A percentile compares a stretch with the other conserved stretches of the same genome.
Conservation (phyloP, 2,797 vertebrate genomes). For the Tokudaia tokunoshimensis region DNA sequence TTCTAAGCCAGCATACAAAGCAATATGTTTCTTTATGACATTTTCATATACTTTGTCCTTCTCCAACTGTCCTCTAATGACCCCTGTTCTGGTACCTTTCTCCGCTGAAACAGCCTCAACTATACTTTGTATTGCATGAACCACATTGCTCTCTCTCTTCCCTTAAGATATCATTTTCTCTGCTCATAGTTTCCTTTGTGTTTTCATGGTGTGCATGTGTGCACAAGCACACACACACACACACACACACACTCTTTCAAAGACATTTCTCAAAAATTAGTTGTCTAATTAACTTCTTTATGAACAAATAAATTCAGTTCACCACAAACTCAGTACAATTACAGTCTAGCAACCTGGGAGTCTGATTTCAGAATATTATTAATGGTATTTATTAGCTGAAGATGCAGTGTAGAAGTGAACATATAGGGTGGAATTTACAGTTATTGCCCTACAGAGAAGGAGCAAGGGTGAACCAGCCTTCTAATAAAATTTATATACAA, state of each 20-base stretch:
- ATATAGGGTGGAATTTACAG: conserved; percentile 74
- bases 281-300: conserved; percentile 73
- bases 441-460: conserved; percentile 59
- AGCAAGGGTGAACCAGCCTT: conserved; percentile 58
- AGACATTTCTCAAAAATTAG: conserved; percentile 66
- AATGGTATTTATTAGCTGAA: conserved; percentile 73
- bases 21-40: background rate
- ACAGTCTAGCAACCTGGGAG: conserved; percentile 34
- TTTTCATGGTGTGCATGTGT: background rate
- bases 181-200: background rate
- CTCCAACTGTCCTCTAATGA: too few relatives aligned
- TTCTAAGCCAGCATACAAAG: background rate
- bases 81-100: background rate
- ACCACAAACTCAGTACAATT: conserved; percentile 68
- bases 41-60: background rate
- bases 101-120: background rate
- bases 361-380: conserved; percentile 77
- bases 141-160: background rate
- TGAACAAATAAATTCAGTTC: conserved; percentile 70
- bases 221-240: background rate
- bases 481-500: conserved; percentile 72
- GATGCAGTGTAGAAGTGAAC: conserved; percentile 65
- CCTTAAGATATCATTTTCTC: background rate
- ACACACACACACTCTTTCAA: conserved; percentile 12
- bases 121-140: background rate